Evolutionary conservation across 2,113 vertebrate species (phyloP), one percentile per base, ranked within the genome.

Genomic region (Gasterosteus nipponicus): DNA sequence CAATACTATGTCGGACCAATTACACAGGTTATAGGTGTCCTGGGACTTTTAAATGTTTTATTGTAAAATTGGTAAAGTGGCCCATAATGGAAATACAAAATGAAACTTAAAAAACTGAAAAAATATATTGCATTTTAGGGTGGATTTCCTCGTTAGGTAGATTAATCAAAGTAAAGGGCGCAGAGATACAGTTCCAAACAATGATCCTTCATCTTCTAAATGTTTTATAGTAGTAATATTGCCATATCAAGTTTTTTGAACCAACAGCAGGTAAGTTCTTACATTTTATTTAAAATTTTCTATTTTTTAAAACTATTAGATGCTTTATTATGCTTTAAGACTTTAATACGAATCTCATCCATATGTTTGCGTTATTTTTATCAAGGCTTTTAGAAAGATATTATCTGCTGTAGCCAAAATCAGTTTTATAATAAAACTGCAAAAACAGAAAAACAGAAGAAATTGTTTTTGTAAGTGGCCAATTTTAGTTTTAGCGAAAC

Each of bases 181-280:
- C 35, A 60, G 11, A 71, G 38, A 61, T 66, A 61, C 71, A 72
- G 75, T 85, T 87, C 61, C 62, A 80, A 74, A 31, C 51, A 29
- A 39, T 39, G 3, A 38, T 53, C 53, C 9, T 9, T 1, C 0
- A 49, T 22, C 18, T 26, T 75, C 49, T 26, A 7, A 11, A 82
- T 42, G 0, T 60, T 15, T 71, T 0, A 29, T 57, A 12, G 10
- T 38, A 38, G 12, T 44, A 6, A 12, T 9, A 47, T 66, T 73
- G 42, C 1, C 19, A 15, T 74, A 66, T 75, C 39, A 69, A 65
- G 46, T 73, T 58, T 39, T 10, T 73, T 78, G 22, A 69, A 69
- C 29, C 14, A 75, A 64, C 41, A 69, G 22, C 54, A 88, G 88
- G 90, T 90, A 89, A 89, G 86, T 91, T 69, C 3, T 47, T 33